Evolutionary conservation across 2,797 vertebrate genomes (phyloP), one percentile per base, ranked within the genome.

Genomic region (Carcharodon carcharias): DNA sequence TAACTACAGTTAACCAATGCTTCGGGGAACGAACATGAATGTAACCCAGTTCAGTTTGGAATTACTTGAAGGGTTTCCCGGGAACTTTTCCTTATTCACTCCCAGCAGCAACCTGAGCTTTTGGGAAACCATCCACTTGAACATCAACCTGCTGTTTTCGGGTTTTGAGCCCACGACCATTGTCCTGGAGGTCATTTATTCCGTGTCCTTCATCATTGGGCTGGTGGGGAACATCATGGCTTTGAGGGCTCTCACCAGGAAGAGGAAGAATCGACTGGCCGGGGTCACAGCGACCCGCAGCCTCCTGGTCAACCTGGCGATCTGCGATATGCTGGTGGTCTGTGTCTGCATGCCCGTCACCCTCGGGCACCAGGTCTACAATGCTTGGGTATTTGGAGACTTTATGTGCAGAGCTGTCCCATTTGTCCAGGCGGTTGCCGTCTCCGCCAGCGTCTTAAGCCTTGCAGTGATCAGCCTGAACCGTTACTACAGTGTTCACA

Each of bases 311-410:
- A 98, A 98, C 96, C 96, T 98, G 96, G 97, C 97, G 21, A 96
- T 97, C 21, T 98, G 97, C 96, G 97, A 98, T 96, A 98, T 97
- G 97, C 97, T 98, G 97, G 97, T 98, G 96, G 97, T 98, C 93
- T 98, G 97, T 91, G 97, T 98, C 61, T 98, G 97, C 96, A 98
- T 98, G 97, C 97, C 97, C 0, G 97, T 98, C 0, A 98, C 97
- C 67, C 96, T 98, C 61, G 97, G 97, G 8, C 97, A 97, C 91
- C 97, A 98, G 97, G 97, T 98, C 11, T 97, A 97, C 96, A 97
- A 97, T 96, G 97, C 97, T 5, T 98, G 97, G 97, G 97, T 98
- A 85, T 97, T 98, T 95, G 97, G 97, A 4, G 97, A 97, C 96
- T 97, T 97, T 35, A 56, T 98, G 97, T 98, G 97, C 71, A 97